A percentile compares a stretch with the other conserved stretches of the same genome.
phyloP scores from a whole-genome alignment of 2,797 vertebrate genomes.

The Lemur catta region DNA sequence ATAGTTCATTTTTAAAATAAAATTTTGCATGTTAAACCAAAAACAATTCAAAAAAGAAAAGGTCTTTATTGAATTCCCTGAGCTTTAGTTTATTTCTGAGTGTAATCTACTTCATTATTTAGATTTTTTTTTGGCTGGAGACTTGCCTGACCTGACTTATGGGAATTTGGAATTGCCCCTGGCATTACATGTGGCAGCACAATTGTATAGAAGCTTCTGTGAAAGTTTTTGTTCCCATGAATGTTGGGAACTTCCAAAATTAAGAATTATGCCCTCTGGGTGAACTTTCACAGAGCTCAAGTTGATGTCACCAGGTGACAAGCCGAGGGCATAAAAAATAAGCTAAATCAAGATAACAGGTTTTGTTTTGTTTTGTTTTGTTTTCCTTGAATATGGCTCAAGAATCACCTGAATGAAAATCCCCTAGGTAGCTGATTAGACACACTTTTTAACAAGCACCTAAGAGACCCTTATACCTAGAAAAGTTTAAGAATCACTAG shows the following conservation, averaged over 20 bases:
- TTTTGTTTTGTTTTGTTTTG: neutral
- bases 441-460: neutral
- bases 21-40: neutral
- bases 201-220: neutral
- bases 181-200: neutral
- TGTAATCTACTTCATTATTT: neutral
- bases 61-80: neutral
- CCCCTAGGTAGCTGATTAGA: neutral
- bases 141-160: conserved; percentile 1
- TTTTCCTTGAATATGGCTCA: neutral
- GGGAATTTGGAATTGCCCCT: conserved; percentile 25
- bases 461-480: neutral
- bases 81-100: neutral
- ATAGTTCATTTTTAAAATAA: neutral
- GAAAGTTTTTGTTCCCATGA: conserved; percentile 49
- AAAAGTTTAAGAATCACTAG: neutral
- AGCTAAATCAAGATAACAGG: neutral
- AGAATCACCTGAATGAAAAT: neutral
- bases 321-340: conserved; percentile 35
- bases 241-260: neutral
- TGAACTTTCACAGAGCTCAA: conserved; percentile 50
- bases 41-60: neutral
- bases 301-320: neutral
- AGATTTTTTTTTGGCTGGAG: neutral
- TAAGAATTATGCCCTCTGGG: neutral